Percentiles rank a stretch among this genome's conserved stretches.
Evolutionary conservation across 2,113 vertebrate genomes (phyloP).

Genomic region (Ictalurus punctatus): DNA sequence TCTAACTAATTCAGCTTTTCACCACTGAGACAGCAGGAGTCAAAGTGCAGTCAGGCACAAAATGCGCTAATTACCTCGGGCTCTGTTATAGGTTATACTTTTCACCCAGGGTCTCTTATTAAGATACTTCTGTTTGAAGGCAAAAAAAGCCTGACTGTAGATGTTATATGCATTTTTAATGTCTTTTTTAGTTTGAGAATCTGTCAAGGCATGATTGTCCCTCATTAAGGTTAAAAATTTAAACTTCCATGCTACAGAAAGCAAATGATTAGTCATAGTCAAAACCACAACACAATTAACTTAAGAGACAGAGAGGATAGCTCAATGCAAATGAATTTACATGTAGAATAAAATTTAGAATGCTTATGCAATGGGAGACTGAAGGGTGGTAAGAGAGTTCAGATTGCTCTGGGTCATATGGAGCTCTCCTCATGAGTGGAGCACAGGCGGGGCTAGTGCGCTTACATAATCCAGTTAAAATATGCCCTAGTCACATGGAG

Average conservation of each 20-base stretch:
- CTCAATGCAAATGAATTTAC: slow-evolving; percentile 43
- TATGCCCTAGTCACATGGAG: slow-evolving; percentile 78
- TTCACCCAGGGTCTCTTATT: slow-evolving; percentile 19
- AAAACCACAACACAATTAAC: not conserved
- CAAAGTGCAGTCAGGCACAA: slow-evolving; percentile 48
- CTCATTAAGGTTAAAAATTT: not conserved
- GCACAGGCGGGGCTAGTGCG: slow-evolving; percentile 66
- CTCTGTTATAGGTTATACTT: slow-evolving; percentile 11
- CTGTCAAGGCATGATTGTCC: not conserved
- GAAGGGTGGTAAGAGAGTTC: slow-evolving; percentile 59
- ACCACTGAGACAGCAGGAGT: slow-evolving; percentile 48
- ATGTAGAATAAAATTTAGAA: slow-evolving; percentile 55
- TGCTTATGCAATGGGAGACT: slow-evolving; percentile 59
- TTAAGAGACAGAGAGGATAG: slow-evolving; percentile 25
- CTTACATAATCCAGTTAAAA: slow-evolving; percentile 81
- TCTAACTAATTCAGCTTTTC: slow-evolving; percentile 59
- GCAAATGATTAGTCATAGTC: not conserved
- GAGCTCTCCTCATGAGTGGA: slow-evolving; percentile 67
- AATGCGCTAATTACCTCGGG: slow-evolving; percentile 38
- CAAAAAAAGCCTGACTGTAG: not conserved
- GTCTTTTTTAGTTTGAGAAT: not conserved
- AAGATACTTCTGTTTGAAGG: not conserved
- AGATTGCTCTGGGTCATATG: slow-evolving; percentile 67
- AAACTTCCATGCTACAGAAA: not conserved
- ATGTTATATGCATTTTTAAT: not conserved